These are phyloP conservation scores for Platyscapa corneri DNA, from an alignment of 1,140 invertebrate genomes.

Conservation along the genomic window DNA sequence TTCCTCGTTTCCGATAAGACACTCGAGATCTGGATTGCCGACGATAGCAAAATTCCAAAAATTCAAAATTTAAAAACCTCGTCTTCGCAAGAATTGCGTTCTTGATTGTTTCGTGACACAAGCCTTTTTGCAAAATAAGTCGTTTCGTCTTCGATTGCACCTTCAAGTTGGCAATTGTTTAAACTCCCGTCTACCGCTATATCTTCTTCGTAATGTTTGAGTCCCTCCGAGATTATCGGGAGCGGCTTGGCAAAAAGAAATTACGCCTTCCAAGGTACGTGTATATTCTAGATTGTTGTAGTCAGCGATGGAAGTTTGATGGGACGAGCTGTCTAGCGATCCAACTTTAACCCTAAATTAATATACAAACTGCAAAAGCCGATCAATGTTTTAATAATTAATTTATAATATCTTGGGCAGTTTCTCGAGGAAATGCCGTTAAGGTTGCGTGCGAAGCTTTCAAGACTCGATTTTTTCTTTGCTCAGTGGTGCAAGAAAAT, in stretches of 20 bases:
- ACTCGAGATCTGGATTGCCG: too few relatives aligned
- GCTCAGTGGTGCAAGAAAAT: not conserved
- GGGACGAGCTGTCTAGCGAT: not conserved
- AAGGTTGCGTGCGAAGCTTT: not conserved
- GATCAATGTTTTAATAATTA: not conserved
- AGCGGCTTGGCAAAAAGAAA: not conserved
- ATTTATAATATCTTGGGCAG: not conserved
- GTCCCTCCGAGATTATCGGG: not conserved
- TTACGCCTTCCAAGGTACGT: not conserved
- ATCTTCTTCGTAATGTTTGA: not conserved
- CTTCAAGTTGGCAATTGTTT: not conserved
- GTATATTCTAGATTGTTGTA: not conserved
- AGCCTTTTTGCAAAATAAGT: not conserved
- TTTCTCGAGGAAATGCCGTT: not conserved
- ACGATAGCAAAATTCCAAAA: too few relatives aligned
- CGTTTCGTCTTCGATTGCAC: not conserved
- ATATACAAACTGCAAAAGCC: not conserved
- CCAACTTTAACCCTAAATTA: not conserved
- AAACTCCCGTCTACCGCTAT: not conserved
- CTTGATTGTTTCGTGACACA: not conserved
- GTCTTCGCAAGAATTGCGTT: not conserved
- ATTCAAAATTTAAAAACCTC: too few relatives aligned
- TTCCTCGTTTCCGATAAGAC: too few relatives aligned
- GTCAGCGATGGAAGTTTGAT: not conserved
- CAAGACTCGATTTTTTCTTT: not conserved